Percentiles rank a stretch among this genome's conserved stretches.
phyloP scores from a whole-genome alignment of 2,888 invertebrate species.

The Dascillus cervinus region DNA sequence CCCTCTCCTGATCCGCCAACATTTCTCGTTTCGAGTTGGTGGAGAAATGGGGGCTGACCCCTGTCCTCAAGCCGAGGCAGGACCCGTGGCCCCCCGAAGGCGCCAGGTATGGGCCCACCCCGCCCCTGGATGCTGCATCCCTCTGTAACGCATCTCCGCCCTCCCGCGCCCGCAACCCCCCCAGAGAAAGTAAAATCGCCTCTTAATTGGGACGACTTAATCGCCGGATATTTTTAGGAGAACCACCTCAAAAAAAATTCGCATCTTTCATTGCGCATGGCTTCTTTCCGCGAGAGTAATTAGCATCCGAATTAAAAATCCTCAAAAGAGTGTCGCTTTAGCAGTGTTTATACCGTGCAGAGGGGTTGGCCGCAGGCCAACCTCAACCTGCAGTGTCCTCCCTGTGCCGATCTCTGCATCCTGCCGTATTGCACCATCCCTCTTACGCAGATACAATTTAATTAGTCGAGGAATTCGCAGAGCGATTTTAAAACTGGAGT shows the following conservation, averaged over 20 bases:
- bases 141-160: constrained; percentile 6
- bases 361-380: no score
- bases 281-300: no score
- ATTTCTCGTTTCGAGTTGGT: constrained; percentile 97
- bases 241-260: no score
- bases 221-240: no score
- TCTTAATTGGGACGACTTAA: no score
- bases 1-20: constrained; percentile 68
- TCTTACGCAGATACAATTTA: no score
- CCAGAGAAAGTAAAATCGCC: constrained; percentile 8
- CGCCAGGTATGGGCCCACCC: constrained; percentile 53
- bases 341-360: constrained; percentile 9
- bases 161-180: constrained; percentile 1
- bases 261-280: no score
- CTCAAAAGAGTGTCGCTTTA: constrained; percentile 4
- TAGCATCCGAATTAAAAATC: no score
- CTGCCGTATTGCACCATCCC: constrained; percentile 15
- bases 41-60: constrained; percentile 97
- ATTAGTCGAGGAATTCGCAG: no score
- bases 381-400: no score
- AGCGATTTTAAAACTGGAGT: no score
- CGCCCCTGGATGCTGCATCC: constrained; percentile 26
- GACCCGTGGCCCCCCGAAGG: constrained; percentile 78
- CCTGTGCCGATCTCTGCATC: constrained; percentile 16
- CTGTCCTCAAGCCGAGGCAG: constrained; percentile 94